Base-by-base conservation (phyloP, 1,140 invertebrate genomes). In the Drosophila azteca region DNA sequence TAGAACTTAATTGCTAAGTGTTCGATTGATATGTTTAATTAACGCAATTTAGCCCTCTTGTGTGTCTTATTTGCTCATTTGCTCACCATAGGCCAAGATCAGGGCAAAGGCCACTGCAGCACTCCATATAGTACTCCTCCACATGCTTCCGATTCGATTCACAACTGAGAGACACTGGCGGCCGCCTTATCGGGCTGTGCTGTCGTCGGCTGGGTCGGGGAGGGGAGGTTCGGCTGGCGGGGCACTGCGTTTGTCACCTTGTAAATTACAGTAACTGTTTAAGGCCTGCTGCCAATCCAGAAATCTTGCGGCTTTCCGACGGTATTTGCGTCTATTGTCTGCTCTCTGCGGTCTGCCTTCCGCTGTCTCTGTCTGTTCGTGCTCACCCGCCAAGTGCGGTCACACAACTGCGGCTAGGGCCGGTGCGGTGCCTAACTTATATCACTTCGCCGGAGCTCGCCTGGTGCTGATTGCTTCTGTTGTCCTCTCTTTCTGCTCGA, bases 301-400 rank as follows among this genome's bases (percentile, higher is more conserved):
- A 77, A 77, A 63, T 64, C 67, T 43, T 29, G 43, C 8, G 48
- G 48, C 49, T 80, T 70, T 50, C 13, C 39, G 22, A 46, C 17
- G 44, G 41, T 46, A 24, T 43, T 8, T 20, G 20, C 44, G 20
- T 57, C 29, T 45, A 35, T 41, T 57, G 70, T 54, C 62, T 49
- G 70, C 41, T 52, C 54, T 60, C 54, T 39, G 35, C 5, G 3
- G 3, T 13, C 35, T 20, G 17, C 17, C 1, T 20, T 54, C 62
- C 43, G 70, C 41, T 52, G 59, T 60, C 54, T 39, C 5, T 3
- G 3, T 5, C 35, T 11, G 9, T 58, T 46, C 70, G 44, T 79
- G 76, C 66, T 84, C 59, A 50, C 81, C 76, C 80, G 80, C 76
- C 77, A 66, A 83, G 84, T 75, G 80, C 80, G 77, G 81, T 68